Conservation (phyloP, 2,797 vertebrate species). For the Melanitta fusca region DNA sequence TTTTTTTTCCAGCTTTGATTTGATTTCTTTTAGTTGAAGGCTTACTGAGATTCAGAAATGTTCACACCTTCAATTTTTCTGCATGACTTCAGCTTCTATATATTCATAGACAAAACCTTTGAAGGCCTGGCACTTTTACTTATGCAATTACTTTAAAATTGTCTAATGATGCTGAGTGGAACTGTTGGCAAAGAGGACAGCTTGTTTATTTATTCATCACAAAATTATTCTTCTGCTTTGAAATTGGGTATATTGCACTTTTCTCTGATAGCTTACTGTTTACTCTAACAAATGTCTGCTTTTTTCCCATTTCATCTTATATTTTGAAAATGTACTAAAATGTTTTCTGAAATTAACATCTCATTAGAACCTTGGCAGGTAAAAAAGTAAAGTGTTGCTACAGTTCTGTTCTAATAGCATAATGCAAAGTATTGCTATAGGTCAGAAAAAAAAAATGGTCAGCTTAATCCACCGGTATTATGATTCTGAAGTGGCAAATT, state of each 20-base stretch:
- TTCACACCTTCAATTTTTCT: slow-evolving; percentile 2
- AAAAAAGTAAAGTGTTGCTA: slow-evolving; percentile 2
- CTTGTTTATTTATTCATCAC: slow-evolving; percentile 32
- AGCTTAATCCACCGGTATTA: neutral
- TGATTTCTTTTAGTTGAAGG: neutral
- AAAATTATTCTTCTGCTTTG: slow-evolving; percentile 11
- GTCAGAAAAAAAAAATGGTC: neutral
- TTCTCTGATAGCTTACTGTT: slow-evolving; percentile 2
- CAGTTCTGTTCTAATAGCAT: neutral
- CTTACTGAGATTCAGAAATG: neutral
- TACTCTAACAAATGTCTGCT: neutral
- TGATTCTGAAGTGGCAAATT: slow-evolving; percentile 7
- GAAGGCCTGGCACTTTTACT: neutral
- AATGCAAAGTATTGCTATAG: neutral
- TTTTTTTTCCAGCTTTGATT: neutral
- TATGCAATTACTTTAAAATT: neutral
- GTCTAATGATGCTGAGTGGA: slow-evolving; percentile 1
- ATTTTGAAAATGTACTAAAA: slow-evolving; percentile 8
- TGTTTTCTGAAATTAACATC: slow-evolving; percentile 33
- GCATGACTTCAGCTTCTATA: neutral
- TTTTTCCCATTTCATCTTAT: neutral
- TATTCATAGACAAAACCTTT: neutral
- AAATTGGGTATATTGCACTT: neutral
- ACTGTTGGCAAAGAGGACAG: slow-evolving; percentile 7
- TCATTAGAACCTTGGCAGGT: slow-evolving; percentile 38